A percentile compares a stretch with the other conserved stretches of the same genome.
Conservation (phyloP, 2,113 vertebrate species). For the Oreochromis tanganicae region DNA sequence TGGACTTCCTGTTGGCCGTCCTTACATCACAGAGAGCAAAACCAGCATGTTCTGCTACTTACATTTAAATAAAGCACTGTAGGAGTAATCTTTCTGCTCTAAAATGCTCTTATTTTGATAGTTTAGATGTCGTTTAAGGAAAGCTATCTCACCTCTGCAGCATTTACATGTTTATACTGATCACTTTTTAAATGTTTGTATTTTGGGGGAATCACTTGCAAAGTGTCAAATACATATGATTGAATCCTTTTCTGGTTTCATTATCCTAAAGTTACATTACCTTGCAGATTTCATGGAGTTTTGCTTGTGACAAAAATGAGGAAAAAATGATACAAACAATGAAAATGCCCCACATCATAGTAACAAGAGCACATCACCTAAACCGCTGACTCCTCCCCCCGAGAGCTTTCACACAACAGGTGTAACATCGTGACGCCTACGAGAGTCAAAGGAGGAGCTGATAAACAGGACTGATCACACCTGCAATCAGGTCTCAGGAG, state of each 20-base stretch:
- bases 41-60: neutral
- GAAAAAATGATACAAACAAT: neutral
- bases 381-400: conserved; percentile 30
- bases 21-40: neutral
- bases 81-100: neutral
- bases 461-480: conserved; percentile 62
- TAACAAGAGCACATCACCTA: neutral
- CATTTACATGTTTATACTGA: neutral
- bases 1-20: conserved; percentile 22
- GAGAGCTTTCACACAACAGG: conserved; percentile 62
- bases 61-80: neutral
- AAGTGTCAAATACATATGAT: neutral
- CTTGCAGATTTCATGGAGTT: neutral
- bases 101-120: neutral
- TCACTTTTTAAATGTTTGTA: neutral
- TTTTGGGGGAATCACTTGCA: neutral
- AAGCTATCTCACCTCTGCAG: neutral
- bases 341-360: neutral
- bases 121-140: neutral
- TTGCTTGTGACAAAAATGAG: neutral
- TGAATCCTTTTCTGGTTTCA: neutral
- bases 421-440: conserved; percentile 57
- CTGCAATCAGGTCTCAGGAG: conserved; percentile 52
- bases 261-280: accelerated
- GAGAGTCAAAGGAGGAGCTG: conserved; percentile 57